phyloP scores from a whole-genome alignment of 1,140 invertebrate genomes.

The Phthorimaea operculella region DNA sequence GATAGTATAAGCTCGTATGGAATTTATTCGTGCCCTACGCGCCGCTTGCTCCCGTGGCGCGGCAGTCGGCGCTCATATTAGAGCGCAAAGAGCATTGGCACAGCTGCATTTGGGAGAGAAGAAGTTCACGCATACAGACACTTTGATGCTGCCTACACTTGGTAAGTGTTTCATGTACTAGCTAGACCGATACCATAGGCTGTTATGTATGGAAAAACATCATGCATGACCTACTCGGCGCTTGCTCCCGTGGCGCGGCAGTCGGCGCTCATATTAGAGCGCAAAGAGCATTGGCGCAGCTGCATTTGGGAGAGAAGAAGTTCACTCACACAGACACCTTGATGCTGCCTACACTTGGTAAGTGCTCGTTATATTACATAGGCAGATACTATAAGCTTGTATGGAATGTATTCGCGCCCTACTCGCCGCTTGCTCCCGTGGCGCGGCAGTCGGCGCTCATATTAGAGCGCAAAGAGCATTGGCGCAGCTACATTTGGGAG shows the following conservation, averaged over 20 bases:
- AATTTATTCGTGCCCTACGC: conserved; percentile 70
- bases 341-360: conserved; percentile 77
- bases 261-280: conserved; percentile 87
- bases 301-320: conserved; percentile 81
- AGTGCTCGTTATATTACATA: no score
- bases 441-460: conserved; percentile 86
- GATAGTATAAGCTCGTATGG: no score
- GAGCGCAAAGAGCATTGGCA: conserved; percentile 81
- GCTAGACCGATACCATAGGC: no score
- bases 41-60: conserved; percentile 81
- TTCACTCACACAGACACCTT: conserved; percentile 88
- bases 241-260: conserved; percentile 81
- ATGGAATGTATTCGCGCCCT: conserved; percentile 71
- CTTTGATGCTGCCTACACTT: conserved; percentile 82
- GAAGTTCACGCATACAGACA: conserved; percentile 83
- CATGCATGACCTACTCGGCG: conserved; percentile 76
- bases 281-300: conserved; percentile 78
- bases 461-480: conserved; percentile 81
- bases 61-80: conserved; percentile 83
- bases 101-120: conserved; percentile 83
- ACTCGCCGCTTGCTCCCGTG: conserved; percentile 78
- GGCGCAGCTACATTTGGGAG: conserved; percentile 78
- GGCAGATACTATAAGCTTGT: no score
- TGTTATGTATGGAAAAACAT: conserved; percentile 65
- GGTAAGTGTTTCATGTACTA: no score